Evolutionary conservation across 2,797 vertebrate species (phyloP), one percentile per base, ranked within the genome.

Genomic region (Tokudaia tokunoshimensis): DNA sequence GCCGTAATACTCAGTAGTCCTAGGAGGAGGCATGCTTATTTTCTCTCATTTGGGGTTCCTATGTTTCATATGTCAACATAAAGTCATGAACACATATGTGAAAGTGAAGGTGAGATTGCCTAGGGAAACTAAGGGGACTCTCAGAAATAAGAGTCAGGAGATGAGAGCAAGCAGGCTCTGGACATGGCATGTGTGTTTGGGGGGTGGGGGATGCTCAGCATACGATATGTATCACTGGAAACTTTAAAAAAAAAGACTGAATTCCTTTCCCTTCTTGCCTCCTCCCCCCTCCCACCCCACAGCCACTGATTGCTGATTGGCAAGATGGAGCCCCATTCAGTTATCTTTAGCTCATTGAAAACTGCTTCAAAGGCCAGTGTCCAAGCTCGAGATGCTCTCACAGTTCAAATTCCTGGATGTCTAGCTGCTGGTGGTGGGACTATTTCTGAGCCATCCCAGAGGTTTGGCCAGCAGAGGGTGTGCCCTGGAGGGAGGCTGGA

Each of bases 351-450:
- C 76, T 85, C 78, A 52, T 6, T 94, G 84, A 89, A 93, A 93
- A 94, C 24, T 5, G 14, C 84, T 17, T 96, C 80, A 84, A 88
- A 79, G 78, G 57, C 20, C 6, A 8, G 20, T 55, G 74, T 86
- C 61, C 83, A 78, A 50, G 95, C 74, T 55, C 84, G 57, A 72
- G 83, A 78, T 41, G 44, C 55, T 88, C 17, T 84, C 57, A 22
- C 47, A 94, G 57, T 83, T 91, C 72, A 34, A 26, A 88, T 96
- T 94, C 90, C 47, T 92, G 59, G 24, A n/a, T 79, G 92, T 82
- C 86, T 82, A 55, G 50, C 1, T 12, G 3, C 31, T 88, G 29
- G 24, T 31, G 24, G 41, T 83, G 55, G 47, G 6, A 26, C 59
- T 59, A 52, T 94, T 65, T 22, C 24, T 70, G 44, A 89, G 74